Evolutionary conservation across 2,888 invertebrate species (phyloP), one percentile per base, ranked within the genome.

Genomic region (Ochropacha duplaris): DNA sequence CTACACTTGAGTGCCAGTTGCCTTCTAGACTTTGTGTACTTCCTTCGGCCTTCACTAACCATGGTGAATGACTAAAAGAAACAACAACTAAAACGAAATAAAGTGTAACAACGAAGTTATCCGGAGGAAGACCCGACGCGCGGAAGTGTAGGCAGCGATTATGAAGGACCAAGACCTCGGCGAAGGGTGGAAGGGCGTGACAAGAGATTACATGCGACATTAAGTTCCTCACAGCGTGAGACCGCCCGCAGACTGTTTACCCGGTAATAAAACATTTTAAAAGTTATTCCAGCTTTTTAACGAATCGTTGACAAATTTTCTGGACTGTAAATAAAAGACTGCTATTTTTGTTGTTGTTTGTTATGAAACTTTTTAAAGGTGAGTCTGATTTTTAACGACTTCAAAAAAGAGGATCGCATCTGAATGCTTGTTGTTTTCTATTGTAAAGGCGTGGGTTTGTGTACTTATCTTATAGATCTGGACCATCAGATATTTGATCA

Each of bases 301-400:
- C 52, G 52, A 52, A 52, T 51, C 52, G 52, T 31, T 52, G 52
- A 44, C 44, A 24, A 52, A 52, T 52, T 52, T 52, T 52, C 52
- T n/a, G 52, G 52, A 22, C 34, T 22, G 52, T 52, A 14, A 31
- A 28, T 4, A 24, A n/a, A n/a, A n/a, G n/a, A n/a, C n/a, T n/a
- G n/a, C n/a, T n/a, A n/a, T n/a, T n/a, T 31, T 22, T 31, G 28
- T 16, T 22, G 22, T 52, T 52, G 34, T 52, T 31, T 44, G 16
- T 44, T 19, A 19, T 44, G 44, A 44, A 9, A 19, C 16, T 44
- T 16, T 44, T 44, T 3, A n/a, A n/a, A n/a, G 1, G n/a, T n/a
- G 6, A 4, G 5, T 36, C 6, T 8, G 6, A 5, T 24, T 5
- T 24, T 24, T 4, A 24, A 24, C 2, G 2, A 24, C 2, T 24